Percentiles rank a stretch among this genome's conserved stretches.
Conservation (phyloP, 30 jellyfish, hydroid and myxozoan species). For the Haliclystus octoradiatus region DNA sequence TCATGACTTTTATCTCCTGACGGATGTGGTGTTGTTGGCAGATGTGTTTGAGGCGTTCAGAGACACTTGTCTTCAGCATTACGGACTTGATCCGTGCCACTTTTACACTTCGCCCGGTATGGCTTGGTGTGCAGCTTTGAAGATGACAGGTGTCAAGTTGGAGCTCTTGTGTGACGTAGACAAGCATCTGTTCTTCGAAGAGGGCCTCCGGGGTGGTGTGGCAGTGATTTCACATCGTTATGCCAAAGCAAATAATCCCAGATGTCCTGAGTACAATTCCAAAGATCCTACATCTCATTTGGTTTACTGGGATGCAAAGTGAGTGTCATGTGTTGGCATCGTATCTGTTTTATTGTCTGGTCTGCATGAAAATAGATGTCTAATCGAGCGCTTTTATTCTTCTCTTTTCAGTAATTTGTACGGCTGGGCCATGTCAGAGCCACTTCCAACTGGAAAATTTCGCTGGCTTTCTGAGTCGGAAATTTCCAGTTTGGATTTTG, state of each 20-base stretch:
- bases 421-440: conserved; percentile 82
- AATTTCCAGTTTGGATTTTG: background rate
- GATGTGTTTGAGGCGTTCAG: conserved; percentile 1
- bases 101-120: no score
- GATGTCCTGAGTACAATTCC: background rate
- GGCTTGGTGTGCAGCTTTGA: conserved; percentile 25
- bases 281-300: conserved; percentile 14
- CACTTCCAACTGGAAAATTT: no score
- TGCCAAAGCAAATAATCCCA: conserved; percentile 21
- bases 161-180: conserved; percentile 19
- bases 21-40: conserved; percentile 20
- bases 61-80: no score
- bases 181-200: conserved; percentile 13
- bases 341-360: no score
- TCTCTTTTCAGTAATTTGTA: no score
- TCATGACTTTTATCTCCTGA: conserved; percentile 16
- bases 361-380: no score
- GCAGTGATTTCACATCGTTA: conserved; percentile 15
- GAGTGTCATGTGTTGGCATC: no score
- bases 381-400: no score
- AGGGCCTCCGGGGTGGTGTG: conserved; percentile 37
- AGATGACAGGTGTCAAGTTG: conserved; percentile 18
- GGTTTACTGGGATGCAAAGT: conserved; percentile 63
- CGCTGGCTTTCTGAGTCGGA: conserved; percentile 32
- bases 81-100: conserved; percentile 8